Base-by-base conservation (phyloP, 2,888 invertebrate species). In the Ephialtes manifestator region DNA sequence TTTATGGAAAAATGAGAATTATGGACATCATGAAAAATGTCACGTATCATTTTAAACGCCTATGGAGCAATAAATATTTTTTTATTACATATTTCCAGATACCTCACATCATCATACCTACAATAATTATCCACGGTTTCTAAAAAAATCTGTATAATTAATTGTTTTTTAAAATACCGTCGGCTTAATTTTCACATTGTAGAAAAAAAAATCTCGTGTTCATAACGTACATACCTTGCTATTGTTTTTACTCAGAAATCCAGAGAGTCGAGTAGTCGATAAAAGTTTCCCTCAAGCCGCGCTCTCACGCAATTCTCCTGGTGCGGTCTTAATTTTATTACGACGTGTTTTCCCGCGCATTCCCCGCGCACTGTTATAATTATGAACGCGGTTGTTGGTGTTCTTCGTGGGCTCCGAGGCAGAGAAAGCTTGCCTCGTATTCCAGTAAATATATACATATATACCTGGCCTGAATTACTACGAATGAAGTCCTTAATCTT, bases 401-500 rank as follows among this genome's bases (percentile, higher is more conserved):
- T 80, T 86, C 48, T 51, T 28, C 51, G 48, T 65, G 68, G 72
- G 65, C 78, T 77, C 68, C 75, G 81, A 24, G 68, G 74, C 67
- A 83, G 81, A 85, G 81, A 75, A 82, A 86, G 77, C 85, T 24
- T 51, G 43, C 39, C 70, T 80, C 31, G 77, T 48, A 31, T 43
- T 68, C 60, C 71, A 39, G 10, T 39, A 39, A 39, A 39, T 39
- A 70, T 81, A 78, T 70, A 70, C 78, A 78, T 70, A 70, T 35
- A 68, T 67, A 75, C 70, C 67, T 28, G 39, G 71, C 81, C 82
- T 88, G 87, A 91, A 91, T 93, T 91, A 91, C 92, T 90, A 89
- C 89, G 92, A 93, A 93, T 92, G 89, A 92, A 92, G 92, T 91
- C 89, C 91, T 93, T 93, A 92, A 93, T 93, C 93, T 93, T 93